Evolutionary conservation across 2,888 invertebrate genomes (phyloP).

Genomic region (Gymnoscelis rufifasciata): DNA sequence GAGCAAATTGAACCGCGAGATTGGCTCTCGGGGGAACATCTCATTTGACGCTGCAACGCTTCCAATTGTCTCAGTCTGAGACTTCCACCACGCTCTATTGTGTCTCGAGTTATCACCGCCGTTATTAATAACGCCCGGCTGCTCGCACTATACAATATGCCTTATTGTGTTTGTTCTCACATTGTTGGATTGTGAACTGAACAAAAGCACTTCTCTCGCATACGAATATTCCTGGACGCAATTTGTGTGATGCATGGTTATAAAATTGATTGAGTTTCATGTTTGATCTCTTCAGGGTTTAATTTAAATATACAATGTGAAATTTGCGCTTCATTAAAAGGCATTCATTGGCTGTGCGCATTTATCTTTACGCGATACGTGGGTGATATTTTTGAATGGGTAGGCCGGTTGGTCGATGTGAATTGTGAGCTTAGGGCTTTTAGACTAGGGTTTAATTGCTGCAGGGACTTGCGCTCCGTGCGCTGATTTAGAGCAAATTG

Average conservation of each 20-base stretch:
- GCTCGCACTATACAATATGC: constrained; percentile 32
- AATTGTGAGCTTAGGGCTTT: constrained; percentile 55
- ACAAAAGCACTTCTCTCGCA: constrained; percentile 23
- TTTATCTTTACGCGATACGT: constrained; percentile 33
- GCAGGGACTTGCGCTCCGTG: constrained; percentile 40
- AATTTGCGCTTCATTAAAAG: constrained; percentile 24
- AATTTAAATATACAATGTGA: constrained; percentile 27
- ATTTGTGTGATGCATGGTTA: constrained; percentile 13
- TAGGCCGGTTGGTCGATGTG: constrained; percentile 48
- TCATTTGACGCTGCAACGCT: constrained; percentile 71
- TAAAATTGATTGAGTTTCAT: constrained; percentile 18
- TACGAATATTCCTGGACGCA: constrained; percentile 2
- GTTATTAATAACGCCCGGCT: constrained; percentile 41
- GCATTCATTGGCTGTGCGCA: constrained; percentile 34
- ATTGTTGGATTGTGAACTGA: constrained; percentile 25
- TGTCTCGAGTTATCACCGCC: constrained; percentile 44
- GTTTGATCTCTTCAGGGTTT: constrained; percentile 27
- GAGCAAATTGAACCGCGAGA: constrained; percentile 72
- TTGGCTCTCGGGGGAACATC: constrained; percentile 66
- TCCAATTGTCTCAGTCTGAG: constrained; percentile 66
- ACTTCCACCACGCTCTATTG: constrained; percentile 50
- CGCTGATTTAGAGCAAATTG: constrained; percentile 67
- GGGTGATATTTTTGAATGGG: constrained; percentile 43
- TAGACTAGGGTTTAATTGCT: constrained; percentile 61
- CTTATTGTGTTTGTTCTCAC: constrained; percentile 36